Conservation (phyloP, 2,113 vertebrate genomes). For the Euleptes europaea region DNA sequence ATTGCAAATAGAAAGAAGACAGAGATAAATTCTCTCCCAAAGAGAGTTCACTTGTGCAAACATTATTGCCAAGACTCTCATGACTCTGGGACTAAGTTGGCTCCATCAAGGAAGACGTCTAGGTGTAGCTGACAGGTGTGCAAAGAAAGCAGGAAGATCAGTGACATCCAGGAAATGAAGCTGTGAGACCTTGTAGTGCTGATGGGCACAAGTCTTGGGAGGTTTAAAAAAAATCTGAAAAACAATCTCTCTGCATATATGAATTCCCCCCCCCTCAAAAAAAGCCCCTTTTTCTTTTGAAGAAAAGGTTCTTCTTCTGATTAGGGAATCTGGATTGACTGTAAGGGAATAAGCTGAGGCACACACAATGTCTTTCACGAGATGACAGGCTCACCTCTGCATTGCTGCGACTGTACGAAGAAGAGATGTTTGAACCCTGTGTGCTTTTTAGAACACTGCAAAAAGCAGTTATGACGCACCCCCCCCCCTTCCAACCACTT, state of each 20-base stretch:
- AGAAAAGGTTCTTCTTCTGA: constrained; percentile 36
- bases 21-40: constrained; percentile 42
- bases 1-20: constrained; percentile 28
- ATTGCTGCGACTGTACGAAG: not conserved
- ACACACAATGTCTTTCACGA: not conserved
- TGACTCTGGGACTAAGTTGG: constrained; percentile 15
- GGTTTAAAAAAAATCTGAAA: not conserved
- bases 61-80: constrained; percentile 37
- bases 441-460: too few species aligned
- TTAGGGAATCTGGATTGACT: constrained; percentile 3
- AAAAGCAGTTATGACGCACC: too few species aligned
- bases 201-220: constrained; percentile 51
- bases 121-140: constrained; percentile 54
- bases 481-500: too few species aligned
- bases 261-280: constrained; percentile 31
- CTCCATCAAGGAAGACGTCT: constrained; percentile 29
- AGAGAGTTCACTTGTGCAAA: constrained; percentile 56
- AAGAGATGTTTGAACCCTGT: not conserved
- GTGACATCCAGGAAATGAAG: constrained; percentile 58
- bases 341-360: not conserved
- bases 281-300: constrained; percentile 11
- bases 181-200: constrained; percentile 45
- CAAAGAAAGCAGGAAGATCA: constrained; percentile 58
- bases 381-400: not conserved
- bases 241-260: constrained; percentile 42